Conservation (phyloP, 2,797 vertebrate species). For the Ctenosaura bakeri region DNA sequence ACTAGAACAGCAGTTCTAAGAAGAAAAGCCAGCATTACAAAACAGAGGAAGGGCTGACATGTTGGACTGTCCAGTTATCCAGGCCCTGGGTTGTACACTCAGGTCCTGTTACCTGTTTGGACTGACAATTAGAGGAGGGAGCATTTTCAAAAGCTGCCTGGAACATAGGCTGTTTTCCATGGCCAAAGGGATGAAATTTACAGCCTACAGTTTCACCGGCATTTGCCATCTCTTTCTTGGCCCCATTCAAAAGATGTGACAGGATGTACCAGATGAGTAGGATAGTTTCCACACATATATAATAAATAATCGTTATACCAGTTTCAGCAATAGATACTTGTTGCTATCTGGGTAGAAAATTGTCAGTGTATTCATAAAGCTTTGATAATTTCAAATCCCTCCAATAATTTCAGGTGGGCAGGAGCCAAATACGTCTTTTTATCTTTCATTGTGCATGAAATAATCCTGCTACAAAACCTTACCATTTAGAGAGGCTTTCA, state of each 20-base stretch:
- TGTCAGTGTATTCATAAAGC: not conserved
- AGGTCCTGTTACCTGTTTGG: too few relatives aligned
- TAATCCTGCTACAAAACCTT: not conserved
- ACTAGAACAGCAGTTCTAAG: not conserved
- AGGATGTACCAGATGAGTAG: too few relatives aligned
- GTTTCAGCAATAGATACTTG: not conserved
- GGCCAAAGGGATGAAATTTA: constrained; percentile 31
- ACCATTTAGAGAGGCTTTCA: not conserved
- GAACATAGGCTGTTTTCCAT: not conserved
- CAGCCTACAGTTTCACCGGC: constrained; percentile 20
- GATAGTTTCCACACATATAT: not conserved
- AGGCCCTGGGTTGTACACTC: too few relatives aligned
- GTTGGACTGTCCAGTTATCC: too few relatives aligned
- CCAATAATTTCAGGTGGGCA: not conserved
- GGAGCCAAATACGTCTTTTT: not conserved
- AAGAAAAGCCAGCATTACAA: not conserved
- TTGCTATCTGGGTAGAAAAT: not conserved
- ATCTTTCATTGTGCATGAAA: not conserved
- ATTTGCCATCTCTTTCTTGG: not conserved
- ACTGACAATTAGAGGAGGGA: not conserved
- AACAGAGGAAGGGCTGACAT: too few relatives aligned
- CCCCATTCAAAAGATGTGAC: constrained; percentile 27
- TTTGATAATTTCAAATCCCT: not conserved
- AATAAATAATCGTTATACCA: not conserved
- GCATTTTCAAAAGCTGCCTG: not conserved